Conservation (phyloP, 2,888 invertebrate species). For the Noctua janthina region DNA sequence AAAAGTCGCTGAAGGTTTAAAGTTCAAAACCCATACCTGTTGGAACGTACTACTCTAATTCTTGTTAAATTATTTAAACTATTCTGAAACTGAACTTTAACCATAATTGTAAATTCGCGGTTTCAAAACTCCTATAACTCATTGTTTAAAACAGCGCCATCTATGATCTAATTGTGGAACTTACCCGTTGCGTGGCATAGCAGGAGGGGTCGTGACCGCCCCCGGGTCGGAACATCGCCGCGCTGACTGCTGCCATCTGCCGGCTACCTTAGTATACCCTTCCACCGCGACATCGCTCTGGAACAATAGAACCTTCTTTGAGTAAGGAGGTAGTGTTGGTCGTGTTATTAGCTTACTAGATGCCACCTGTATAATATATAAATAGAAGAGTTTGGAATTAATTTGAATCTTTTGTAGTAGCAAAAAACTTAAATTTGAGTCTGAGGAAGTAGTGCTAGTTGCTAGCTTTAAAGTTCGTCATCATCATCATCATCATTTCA, state of each 20-base stretch:
- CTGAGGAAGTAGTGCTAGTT: neutral
- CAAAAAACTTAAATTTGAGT: neutral
- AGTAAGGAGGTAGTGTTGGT: slow-evolving; percentile 10
- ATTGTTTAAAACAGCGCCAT: slow-evolving; percentile 75
- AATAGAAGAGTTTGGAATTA: neutral
- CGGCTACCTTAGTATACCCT: slow-evolving; percentile 90
- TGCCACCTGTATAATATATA: slow-evolving; percentile 44
- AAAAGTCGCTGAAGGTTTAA: neutral
- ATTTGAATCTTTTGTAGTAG: neutral
- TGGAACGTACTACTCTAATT: neutral
- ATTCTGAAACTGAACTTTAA: neutral
- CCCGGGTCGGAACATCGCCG: slow-evolving; percentile 93
- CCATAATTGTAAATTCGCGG: neutral
- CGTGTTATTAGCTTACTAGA: slow-evolving; percentile 55
- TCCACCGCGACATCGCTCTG: slow-evolving; percentile 91
- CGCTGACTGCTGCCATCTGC: slow-evolving; percentile 93
- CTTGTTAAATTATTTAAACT: neutral
- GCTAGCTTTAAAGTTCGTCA: neutral
- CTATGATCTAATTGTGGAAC: slow-evolving; percentile 73
- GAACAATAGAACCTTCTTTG: slow-evolving; percentile 72
- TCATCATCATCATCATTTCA: no score
- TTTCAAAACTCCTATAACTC: accelerated
- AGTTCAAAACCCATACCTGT: neutral
- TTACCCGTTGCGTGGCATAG: slow-evolving; percentile 92
- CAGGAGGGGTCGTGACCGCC: slow-evolving; percentile 91